These are phyloP conservation scores for Megaceryle torquata DNA, from an alignment of 2,113 vertebrate genomes.

Conservation along the genomic window DNA sequence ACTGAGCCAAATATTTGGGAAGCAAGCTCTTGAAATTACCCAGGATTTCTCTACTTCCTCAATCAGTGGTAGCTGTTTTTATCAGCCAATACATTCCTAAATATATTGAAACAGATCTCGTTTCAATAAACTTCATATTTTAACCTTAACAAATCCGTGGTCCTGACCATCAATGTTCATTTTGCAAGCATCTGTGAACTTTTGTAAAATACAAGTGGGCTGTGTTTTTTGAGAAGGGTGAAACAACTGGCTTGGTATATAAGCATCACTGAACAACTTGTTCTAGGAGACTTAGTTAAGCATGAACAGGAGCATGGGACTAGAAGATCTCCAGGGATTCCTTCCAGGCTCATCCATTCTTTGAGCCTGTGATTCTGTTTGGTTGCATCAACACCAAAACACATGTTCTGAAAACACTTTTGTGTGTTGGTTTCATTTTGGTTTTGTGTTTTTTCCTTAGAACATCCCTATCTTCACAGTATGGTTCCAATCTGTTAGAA, in stretches of 20 bases:
- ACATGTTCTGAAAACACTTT: neutral
- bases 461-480: neutral
- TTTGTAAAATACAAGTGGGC: neutral
- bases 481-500: neutral
- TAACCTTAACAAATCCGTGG: neutral
- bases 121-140: neutral
- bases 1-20: neutral
- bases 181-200: neutral
- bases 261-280: neutral
- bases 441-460: neutral
- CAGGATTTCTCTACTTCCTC: neutral
- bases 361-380: neutral
- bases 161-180: neutral
- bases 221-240: neutral
- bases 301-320: neutral
- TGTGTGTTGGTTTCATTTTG: neutral
- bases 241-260: neutral
- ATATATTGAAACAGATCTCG: neutral
- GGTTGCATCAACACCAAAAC: neutral
- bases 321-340: neutral
- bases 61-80: neutral
- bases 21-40: neutral
- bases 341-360: neutral
- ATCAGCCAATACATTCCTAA: neutral
- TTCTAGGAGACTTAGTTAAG: neutral